Evolutionary conservation across 2,797 vertebrate species (phyloP).

Genomic region (Silurus aristotelis): DNA sequence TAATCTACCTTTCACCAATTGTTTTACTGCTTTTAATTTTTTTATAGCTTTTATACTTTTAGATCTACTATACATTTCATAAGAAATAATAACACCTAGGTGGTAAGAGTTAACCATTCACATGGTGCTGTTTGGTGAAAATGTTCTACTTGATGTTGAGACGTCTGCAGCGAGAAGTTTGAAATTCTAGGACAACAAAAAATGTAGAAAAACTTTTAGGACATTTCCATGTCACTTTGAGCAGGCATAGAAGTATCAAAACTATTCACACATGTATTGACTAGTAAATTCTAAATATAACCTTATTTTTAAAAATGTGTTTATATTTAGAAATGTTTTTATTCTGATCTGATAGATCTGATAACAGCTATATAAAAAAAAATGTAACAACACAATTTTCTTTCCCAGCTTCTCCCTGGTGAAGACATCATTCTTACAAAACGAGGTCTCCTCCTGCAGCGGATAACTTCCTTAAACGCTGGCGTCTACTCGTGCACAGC

Average conservation of each 20-base stretch:
- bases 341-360: neutral
- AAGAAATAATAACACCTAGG: too few species aligned
- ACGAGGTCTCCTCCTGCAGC: conserved; percentile 79
- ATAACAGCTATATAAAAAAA: neutral
- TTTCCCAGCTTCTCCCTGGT: conserved; percentile 63
- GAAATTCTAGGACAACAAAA: too few species aligned
- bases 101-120: neutral
- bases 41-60: neutral
- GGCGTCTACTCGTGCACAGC: conserved; percentile 77
- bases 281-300: neutral
- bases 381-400: neutral
- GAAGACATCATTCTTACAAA: conserved; percentile 66
- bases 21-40: neutral
- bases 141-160: too few species aligned
- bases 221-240: neutral
- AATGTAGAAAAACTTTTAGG: too few species aligned
- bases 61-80: neutral
- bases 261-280: neutral
- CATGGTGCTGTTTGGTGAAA: too few species aligned
- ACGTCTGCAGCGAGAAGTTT: too few species aligned
- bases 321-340: neutral
- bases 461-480: conserved; percentile 62
- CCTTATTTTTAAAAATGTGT: neutral
- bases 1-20: neutral
- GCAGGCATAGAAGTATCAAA: neutral